These are phyloP conservation scores for Macquaria australasica DNA, from an alignment of 2,113 vertebrate genomes.

Conservation along the genomic window DNA sequence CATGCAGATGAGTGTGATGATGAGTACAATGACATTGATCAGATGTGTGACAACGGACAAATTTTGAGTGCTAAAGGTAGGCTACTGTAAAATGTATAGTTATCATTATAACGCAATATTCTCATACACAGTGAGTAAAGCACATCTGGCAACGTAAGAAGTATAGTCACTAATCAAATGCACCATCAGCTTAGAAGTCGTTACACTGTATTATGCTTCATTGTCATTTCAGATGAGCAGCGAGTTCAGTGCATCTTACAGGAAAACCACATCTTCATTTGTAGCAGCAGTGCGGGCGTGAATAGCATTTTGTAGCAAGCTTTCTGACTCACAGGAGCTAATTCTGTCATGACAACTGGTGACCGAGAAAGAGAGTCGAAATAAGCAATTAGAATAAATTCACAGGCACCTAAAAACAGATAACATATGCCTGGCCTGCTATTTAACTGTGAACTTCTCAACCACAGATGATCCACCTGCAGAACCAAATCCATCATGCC, in stretches of 20 bases:
- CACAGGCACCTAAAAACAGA: accelerated
- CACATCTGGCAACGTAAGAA: background rate
- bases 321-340: background rate
- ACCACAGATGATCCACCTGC: slow-evolving; percentile 34
- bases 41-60: background rate
- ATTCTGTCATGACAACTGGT: background rate
- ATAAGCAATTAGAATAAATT: background rate
- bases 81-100: background rate
- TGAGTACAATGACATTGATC: background rate
- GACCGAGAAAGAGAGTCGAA: background rate
- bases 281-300: background rate
- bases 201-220: too few relatives aligned
- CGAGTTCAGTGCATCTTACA: background rate
- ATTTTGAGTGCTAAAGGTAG: background rate
- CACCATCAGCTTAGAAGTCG: background rate
- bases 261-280: slow-evolving; percentile 36
- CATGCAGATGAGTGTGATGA: background rate
- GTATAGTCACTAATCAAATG: background rate
- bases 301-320: background rate
- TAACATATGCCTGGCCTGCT: accelerated
- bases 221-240: background rate
- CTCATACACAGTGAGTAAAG: background rate
- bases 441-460: slow-evolving; percentile 22
- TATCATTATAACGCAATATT: background rate
- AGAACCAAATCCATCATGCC: accelerated